A percentile compares a stretch with the other conserved stretches of the same genome.
Conservation (phyloP, 1,140 invertebrate genomes). For the Nebria ingens region DNA sequence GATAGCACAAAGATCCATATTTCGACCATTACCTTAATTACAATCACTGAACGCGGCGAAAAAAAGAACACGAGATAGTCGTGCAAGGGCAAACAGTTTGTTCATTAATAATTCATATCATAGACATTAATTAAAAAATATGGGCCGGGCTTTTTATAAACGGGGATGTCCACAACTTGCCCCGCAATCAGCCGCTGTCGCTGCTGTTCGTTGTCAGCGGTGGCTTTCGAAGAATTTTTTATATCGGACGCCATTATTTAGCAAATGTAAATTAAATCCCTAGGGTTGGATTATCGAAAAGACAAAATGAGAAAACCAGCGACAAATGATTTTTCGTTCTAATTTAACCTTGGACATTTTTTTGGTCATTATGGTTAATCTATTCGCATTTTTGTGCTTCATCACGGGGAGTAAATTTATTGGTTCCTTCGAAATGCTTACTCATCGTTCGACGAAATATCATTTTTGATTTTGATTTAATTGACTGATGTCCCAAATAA, state of each 20-base stretch:
- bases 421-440: no score
- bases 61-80: background rate
- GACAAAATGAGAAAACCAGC: no score
- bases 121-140: background rate
- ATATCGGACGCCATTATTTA: background rate
- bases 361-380: no score
- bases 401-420: no score
- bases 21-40: conserved; percentile 3
- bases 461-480: no score
- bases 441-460: no score
- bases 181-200: background rate
- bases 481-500: no score
- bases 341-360: no score
- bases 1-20: background rate
- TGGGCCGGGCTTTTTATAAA: background rate
- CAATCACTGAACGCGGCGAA: conserved; percentile 3
- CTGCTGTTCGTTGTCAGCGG: background rate
- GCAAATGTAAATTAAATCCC: conserved; percentile 1
- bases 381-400: no score
- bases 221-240: background rate
- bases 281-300: no score
- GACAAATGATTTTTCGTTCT: no score
- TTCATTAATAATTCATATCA: conserved; percentile 6
- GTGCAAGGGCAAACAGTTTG: background rate
- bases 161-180: background rate